Conservation (phyloP, 2,113 vertebrate genomes). For the Ranitomeya imitator region DNA sequence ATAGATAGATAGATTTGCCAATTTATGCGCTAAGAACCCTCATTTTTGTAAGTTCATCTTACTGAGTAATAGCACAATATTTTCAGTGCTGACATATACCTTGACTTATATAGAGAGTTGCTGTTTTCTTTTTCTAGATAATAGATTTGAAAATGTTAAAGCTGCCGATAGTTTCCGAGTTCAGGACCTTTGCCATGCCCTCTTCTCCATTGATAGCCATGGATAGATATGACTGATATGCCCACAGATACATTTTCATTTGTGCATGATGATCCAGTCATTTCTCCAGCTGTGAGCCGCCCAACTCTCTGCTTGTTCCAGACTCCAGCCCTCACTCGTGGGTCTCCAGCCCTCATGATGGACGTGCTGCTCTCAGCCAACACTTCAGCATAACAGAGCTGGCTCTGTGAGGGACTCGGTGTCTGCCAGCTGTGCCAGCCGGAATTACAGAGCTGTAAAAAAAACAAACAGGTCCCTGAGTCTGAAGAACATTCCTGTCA, state of each 20-base stretch:
- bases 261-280: background rate
- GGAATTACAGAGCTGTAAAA: slow-evolving; percentile 55
- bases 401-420: slow-evolving; percentile 53
- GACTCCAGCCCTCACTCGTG: slow-evolving; percentile 42
- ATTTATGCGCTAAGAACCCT: no score
- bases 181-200: no score
- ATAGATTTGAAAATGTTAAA: no score
- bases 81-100: no score
- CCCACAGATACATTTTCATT: background rate
- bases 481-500: slow-evolving; percentile 50
- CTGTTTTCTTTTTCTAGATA: no score
- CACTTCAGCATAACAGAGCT: slow-evolving; percentile 54
- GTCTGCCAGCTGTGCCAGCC: slow-evolving; percentile 58
- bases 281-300: slow-evolving; percentile 43
- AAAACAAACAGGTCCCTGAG: slow-evolving; percentile 56
- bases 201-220: no score
- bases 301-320: slow-evolving; percentile 46
- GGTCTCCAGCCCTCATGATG: slow-evolving; percentile 50
- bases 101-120: no score
- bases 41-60: no score
- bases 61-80: no score
- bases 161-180: no score
- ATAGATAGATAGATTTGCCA: no score
- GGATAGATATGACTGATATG: background rate
- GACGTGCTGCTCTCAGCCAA: slow-evolving; percentile 48